Evolutionary conservation across 2,888 invertebrate genomes (phyloP), one percentile per base, ranked within the genome.

Genomic region (Ernsta delagoae): DNA sequence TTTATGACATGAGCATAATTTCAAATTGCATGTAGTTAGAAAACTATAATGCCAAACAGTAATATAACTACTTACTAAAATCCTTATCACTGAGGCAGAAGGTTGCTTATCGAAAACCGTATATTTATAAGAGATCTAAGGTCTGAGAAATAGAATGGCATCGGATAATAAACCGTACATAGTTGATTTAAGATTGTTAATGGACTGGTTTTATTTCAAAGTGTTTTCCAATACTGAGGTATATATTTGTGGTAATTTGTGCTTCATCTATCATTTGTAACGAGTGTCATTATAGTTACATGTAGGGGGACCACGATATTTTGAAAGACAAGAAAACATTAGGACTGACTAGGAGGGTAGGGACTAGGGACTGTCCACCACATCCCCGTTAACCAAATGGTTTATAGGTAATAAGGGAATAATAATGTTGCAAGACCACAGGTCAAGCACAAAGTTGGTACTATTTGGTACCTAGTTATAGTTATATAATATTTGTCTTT

Each of bases 231-330:
- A 70, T 70, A 64, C 59, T 36, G 54, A 60, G 62, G 70, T 65
- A 60, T 70, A 70, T 65, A 53, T 71, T 70, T 65, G 60, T 69
- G 66, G 75, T 77, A 82, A 83, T 84, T 85, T 78, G 73, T 77
- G 75, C 71, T 78, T 79, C 84, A 86, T 87, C 79, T 82, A 87
- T 87, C 86, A 86, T 84, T 81, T 71, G 75, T 80, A 86, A 86
- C 82, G 75, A 83, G 82, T 70, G 71, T 82, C 78, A 85, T 86
- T 85, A 85, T 70, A 75, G 67, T 72, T 61, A 73, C 75, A 78
- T 79, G 80, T 78, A 75, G 75, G 62, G 62, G 9, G 5, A 8
- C 61, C 62, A 68, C 45, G 4, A n/a, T 12, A 4, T 9, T 45
- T 56, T 31, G 6, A 8, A 54, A 60, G 34, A 39, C 5, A 12